Conservation (phyloP, 2,888 invertebrate species). For the Drosophila melanosoma region DNA sequence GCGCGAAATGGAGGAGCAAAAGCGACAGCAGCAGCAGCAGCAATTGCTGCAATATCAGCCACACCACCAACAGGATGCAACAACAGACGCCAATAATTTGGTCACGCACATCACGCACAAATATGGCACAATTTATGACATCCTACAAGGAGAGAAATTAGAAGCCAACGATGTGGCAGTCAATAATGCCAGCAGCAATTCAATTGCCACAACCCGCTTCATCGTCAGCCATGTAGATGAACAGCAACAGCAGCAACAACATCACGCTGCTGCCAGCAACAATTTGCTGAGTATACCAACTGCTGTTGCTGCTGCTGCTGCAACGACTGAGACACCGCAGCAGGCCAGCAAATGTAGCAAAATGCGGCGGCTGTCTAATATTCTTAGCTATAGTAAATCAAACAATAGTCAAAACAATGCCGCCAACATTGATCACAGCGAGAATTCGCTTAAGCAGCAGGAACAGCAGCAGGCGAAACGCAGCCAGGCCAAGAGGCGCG, state of each 20-base stretch:
- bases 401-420: conserved; percentile 17
- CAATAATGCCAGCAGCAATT: conserved; percentile 22
- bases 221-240: conserved; percentile 84
- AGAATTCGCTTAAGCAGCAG: conserved; percentile 20
- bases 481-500: conserved; percentile 68
- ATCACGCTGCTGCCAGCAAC: conserved; percentile 2
- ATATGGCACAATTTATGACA: conserved; percentile 85
- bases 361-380: conserved; percentile 84
- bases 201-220: conserved; percentile 79
- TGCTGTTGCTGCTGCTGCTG: conserved; percentile 8
- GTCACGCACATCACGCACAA: conserved; percentile 65
- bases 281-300: conserved; percentile 1
- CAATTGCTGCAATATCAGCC: conserved; percentile 9
- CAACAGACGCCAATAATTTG: conserved; percentile 44
- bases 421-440: conserved; percentile 9
- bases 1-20: conserved; percentile 44
- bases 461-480: conserved; percentile 51
- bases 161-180: conserved; percentile 51
- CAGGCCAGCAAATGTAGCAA: conserved; percentile 68
- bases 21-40: conserved; percentile 22
- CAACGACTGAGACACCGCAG: conserved; percentile 24
- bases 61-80: conserved; percentile 44
- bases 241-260: conserved; percentile 42
- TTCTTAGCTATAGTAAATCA: conserved; percentile 80
- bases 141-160: conserved; percentile 82